Percentiles rank a stretch among this genome's conserved stretches.
Evolutionary conservation across 2,888 invertebrate genomes (phyloP).

Genomic region (Notocelia uddmanniana): DNA sequence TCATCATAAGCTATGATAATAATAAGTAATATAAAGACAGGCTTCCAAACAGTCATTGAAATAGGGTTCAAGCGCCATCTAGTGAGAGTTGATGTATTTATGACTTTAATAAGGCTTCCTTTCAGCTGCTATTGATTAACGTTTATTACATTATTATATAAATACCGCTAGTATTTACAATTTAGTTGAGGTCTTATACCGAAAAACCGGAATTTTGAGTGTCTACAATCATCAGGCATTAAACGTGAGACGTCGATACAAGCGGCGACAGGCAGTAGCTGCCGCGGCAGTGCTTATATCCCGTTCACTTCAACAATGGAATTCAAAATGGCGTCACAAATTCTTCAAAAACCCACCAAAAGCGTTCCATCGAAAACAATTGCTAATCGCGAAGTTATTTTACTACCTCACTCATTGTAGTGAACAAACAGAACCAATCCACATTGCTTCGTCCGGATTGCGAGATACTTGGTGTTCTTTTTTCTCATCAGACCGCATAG

Average conservation of each 20-base stretch:
- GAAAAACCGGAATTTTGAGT: neutral
- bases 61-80: neutral
- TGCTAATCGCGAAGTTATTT: neutral
- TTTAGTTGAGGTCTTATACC: neutral
- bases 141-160: too few species aligned
- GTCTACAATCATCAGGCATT: neutral
- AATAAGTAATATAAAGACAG: too few species aligned
- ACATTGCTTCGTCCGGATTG: too few species aligned
- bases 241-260: neutral
- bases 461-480: too few species aligned
- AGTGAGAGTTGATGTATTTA: neutral
- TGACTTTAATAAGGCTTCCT: too few species aligned
- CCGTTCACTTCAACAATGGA: conserved; percentile 9
- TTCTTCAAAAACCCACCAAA: neutral
- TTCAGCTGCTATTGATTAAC: too few species aligned
- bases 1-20: neutral
- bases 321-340: conserved; percentile 2
- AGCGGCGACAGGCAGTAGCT: neutral
- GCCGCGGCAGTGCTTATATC: conserved; percentile 27
- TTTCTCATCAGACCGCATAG: too few species aligned
- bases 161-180: too few species aligned
- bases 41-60: neutral
- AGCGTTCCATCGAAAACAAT: too few species aligned
- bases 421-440: neutral
- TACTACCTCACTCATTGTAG: neutral